Evolutionary conservation across 2,888 invertebrate genomes (phyloP).

Genomic region (Barypeithes pellucidus): DNA sequence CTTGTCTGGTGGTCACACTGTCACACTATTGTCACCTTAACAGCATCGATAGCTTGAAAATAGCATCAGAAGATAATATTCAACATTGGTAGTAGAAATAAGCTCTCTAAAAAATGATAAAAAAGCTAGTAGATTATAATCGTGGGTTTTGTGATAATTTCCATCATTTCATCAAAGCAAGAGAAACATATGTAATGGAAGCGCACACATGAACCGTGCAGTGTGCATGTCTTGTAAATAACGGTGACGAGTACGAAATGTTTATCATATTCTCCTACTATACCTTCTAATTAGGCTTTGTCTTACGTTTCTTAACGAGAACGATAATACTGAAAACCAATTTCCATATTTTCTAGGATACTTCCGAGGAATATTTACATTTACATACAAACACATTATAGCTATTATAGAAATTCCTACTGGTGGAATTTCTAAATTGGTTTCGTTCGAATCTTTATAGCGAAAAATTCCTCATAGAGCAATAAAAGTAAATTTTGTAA

Average conservation of each 20-base stretch:
- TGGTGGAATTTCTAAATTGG: constrained; percentile 14
- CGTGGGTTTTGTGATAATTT: no score
- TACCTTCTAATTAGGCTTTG: constrained; percentile 39
- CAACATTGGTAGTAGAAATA: no score
- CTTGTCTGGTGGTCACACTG: no score
- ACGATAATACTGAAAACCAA: constrained; percentile 7
- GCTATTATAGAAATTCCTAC: constrained; percentile 20
- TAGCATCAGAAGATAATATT: no score
- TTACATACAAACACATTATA: constrained; percentile 28
- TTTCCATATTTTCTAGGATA: constrained; percentile 36
- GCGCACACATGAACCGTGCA: neutral
- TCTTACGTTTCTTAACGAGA: constrained; percentile 24
- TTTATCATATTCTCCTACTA: constrained; percentile 39
- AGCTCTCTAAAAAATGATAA: no score
- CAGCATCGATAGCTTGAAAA: no score
- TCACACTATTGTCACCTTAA: no score
- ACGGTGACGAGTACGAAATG: constrained; percentile 29
- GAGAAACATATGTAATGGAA: no score
- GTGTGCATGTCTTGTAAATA: constrained; percentile 14
- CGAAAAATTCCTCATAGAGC: constrained; percentile 18
- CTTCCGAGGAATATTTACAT: constrained; percentile 23
- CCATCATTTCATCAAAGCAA: no score
- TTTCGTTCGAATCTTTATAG: constrained; percentile 7
- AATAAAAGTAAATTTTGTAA: constrained; percentile 38
- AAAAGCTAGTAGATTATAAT: no score